phyloP scores from a whole-genome alignment of 2,888 invertebrate genomes.

The Thecocarcelia acutangulata region DNA sequence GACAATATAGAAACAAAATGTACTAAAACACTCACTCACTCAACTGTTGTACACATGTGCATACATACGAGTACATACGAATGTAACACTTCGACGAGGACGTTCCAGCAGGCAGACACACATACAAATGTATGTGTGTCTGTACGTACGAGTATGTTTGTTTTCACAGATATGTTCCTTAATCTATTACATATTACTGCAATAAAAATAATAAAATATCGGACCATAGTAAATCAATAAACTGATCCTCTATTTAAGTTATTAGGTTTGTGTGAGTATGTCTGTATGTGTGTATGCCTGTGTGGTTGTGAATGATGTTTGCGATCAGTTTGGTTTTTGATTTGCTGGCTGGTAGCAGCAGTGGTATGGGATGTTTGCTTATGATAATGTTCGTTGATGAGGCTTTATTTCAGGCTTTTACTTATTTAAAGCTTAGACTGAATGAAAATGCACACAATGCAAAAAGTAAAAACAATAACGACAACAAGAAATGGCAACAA shows the following conservation, averaged over 20 bases:
- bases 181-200: background rate
- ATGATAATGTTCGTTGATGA: constrained; percentile 42
- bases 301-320: constrained; percentile 4
- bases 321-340: constrained; percentile 24
- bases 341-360: constrained; percentile 26
- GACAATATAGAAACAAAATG: constrained; percentile 50
- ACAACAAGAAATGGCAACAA: constrained; percentile 6
- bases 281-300: background rate
- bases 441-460: constrained; percentile 57
- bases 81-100: too few species aligned
- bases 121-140: background rate
- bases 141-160: background rate
- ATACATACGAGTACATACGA: background rate
- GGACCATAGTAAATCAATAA: constrained; percentile 65
- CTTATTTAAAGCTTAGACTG: constrained; percentile 10
- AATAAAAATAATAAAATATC: constrained; percentile 43
- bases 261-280: background rate
- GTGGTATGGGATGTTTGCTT: background rate
- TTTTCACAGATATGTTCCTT: background rate
- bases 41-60: background rate
- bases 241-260: constrained; percentile 44
- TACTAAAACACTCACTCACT: background rate
- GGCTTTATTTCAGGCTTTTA: constrained; percentile 27
- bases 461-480: constrained; percentile 39
- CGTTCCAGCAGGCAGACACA: too few species aligned